Conservation (phyloP, 92 coral and sea anemone genomes). For the Phymanthus crucifer region DNA sequence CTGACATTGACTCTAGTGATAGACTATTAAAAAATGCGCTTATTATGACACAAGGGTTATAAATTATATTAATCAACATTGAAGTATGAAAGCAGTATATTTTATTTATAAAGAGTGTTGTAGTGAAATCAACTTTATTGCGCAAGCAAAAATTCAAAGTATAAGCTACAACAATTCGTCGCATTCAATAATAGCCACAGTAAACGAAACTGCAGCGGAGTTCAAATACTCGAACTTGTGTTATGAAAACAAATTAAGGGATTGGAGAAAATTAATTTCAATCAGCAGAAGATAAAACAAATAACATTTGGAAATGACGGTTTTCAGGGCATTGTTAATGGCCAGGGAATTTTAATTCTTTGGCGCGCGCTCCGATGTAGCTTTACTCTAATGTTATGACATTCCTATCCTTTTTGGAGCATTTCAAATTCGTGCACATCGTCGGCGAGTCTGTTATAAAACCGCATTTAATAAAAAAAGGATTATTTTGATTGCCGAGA, state of each 20-base stretch:
- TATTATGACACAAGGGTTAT: neutral
- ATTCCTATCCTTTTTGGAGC: neutral
- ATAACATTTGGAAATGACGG: neutral
- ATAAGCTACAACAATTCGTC: neutral
- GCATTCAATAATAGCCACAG: neutral
- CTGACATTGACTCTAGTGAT: neutral
- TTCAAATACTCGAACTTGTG: neutral
- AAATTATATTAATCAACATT: neutral
- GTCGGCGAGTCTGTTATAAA: neutral
- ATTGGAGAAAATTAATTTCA: conserved; percentile 7
- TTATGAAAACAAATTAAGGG: conserved; percentile 9
- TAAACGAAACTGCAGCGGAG: neutral
- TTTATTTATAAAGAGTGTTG: neutral
- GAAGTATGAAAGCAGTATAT: neutral
- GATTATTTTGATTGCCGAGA: neutral
- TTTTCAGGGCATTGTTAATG: neutral
- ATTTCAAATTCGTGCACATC: neutral
- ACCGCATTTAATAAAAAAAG: neutral
- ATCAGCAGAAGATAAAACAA: conserved; percentile 4
- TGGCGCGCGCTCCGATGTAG: neutral
- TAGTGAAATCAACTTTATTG: neutral
- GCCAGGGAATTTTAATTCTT: neutral
- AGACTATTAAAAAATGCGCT: neutral
- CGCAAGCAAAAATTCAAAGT: neutral
- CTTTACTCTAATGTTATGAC: neutral